Evolutionary conservation across 2,113 vertebrate genomes (phyloP).

Genomic region (Elachura formosa): DNA sequence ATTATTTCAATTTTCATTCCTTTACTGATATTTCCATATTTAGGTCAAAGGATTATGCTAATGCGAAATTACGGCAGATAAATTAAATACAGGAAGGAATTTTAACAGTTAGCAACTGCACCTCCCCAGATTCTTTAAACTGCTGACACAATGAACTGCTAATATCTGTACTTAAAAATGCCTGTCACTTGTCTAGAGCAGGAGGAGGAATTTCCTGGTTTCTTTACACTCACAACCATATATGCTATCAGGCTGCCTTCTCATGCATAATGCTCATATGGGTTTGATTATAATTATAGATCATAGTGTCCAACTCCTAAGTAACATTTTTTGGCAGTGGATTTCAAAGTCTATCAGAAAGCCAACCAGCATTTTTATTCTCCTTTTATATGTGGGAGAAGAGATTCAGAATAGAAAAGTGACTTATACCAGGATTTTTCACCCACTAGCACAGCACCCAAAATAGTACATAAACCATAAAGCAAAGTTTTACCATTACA

Average conservation of each 20-base stretch:
- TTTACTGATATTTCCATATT: not conserved
- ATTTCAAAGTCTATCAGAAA: not conserved
- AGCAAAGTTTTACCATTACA: not conserved
- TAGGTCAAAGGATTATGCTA: not conserved
- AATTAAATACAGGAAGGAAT: not conserved
- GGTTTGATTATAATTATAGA: constrained; percentile 22
- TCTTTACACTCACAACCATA: not conserved
- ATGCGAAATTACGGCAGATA: not conserved
- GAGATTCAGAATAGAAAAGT: not conserved
- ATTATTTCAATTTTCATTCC: not conserved
- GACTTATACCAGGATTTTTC: not conserved
- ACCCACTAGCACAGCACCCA: not conserved
- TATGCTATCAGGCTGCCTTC: not conserved
- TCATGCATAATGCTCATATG: not conserved
- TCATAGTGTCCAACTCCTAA: not conserved
- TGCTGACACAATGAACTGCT: not conserved
- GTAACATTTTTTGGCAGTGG: not conserved
- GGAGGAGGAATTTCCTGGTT: not conserved
- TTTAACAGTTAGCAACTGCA: not conserved
- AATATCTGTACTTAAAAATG: not conserved
- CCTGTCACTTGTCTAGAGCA: not conserved
- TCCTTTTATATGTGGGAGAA: not conserved
- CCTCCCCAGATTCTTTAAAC: not conserved
- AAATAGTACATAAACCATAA: not conserved
- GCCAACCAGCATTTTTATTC: not conserved